phyloP scores from a whole-genome alignment of 2,113 vertebrate genomes.

The Sialia sialis region DNA sequence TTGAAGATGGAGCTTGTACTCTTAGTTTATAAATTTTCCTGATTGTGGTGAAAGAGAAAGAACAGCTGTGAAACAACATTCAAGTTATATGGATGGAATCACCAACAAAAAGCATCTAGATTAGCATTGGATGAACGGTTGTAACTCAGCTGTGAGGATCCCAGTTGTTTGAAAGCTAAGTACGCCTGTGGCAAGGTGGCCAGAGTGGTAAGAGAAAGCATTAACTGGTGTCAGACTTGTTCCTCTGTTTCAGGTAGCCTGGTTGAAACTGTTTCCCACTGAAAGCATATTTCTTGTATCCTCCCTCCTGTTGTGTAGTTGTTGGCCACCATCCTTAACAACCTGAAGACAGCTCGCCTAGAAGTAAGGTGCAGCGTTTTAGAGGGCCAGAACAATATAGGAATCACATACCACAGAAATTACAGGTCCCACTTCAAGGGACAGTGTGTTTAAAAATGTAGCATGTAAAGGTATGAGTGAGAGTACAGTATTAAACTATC shows the following conservation, averaged over 20 bases:
- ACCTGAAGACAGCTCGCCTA: neutral
- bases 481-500: neutral
- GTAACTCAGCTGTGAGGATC: neutral
- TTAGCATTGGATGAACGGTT: neutral
- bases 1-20: neutral
- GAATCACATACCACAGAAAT: neutral
- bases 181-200: neutral
- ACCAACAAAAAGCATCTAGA: neutral
- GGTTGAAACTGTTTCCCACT: neutral
- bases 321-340: neutral
- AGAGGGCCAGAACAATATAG: neutral
- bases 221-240: neutral
- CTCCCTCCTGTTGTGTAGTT: neutral
- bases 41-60: neutral
- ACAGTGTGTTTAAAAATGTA: neutral
- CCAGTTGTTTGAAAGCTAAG: neutral
- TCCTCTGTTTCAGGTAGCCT: neutral
- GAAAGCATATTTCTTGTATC: neutral
- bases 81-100: neutral
- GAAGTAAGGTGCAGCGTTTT: neutral
- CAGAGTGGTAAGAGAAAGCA: neutral
- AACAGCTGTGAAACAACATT: neutral
- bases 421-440: neutral
- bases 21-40: neutral
- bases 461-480: neutral